Evolutionary conservation across 2,113 vertebrate species (phyloP).

Genomic region (Pollimyrus isidori): DNA sequence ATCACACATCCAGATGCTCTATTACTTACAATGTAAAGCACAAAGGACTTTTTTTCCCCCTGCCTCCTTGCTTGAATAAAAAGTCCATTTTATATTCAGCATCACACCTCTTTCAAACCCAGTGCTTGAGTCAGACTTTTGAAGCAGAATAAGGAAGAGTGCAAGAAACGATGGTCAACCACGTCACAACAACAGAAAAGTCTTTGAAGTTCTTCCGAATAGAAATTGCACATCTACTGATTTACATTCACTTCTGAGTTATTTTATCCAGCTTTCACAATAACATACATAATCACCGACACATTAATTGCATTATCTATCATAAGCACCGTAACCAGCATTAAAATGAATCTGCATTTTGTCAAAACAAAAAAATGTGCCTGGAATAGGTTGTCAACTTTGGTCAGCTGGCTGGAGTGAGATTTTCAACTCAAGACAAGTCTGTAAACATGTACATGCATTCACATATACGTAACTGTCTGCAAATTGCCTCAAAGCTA

Average conservation of each 20-base stretch:
- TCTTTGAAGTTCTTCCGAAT: neutral
- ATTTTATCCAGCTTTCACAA: neutral
- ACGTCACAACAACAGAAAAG: neutral
- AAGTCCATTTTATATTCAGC: neutral
- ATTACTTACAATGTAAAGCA: neutral
- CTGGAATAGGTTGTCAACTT: neutral
- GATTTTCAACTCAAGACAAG: neutral
- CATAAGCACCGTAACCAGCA: neutral
- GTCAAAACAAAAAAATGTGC: neutral
- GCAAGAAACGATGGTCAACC: neutral
- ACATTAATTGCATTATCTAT: neutral
- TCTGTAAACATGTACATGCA: neutral
- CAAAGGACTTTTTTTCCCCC: neutral
- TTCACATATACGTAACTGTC: neutral
- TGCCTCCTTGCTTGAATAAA: constrained; percentile 5
- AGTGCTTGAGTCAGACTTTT: neutral
- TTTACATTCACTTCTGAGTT: neutral
- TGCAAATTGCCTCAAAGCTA: neutral
- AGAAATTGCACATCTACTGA: neutral
- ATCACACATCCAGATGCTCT: neutral
- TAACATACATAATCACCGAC: neutral
- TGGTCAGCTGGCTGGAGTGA: neutral
- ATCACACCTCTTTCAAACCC: neutral
- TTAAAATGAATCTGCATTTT: neutral
- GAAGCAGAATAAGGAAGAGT: neutral